Conservation (phyloP, 2,113 vertebrate genomes). For the cat (Felis catus) region DNA sequence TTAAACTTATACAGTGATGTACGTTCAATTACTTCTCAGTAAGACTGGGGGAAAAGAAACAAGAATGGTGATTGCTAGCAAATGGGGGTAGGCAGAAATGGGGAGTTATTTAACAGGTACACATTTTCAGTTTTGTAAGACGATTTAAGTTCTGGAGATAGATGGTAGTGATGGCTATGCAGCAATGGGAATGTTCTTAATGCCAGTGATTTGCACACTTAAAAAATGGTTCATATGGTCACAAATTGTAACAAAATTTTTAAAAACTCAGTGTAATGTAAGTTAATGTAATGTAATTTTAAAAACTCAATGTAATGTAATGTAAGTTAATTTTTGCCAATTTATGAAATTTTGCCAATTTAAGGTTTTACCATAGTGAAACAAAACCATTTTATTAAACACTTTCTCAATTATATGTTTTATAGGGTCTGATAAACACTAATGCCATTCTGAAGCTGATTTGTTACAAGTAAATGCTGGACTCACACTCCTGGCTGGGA, state of each 20-base stretch:
- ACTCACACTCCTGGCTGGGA: not conserved
- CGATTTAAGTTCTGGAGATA: not conserved
- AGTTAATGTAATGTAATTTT: not conserved
- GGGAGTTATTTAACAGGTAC: not conserved
- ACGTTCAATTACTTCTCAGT: not conserved
- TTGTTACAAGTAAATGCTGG: conserved; percentile 23
- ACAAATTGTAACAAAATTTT: not conserved
- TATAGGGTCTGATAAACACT: not conserved
- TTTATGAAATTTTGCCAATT: not conserved
- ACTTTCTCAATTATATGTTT: not conserved
- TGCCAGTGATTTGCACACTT: not conserved
- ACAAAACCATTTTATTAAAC: not conserved
- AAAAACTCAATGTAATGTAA: not conserved
- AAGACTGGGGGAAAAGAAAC: not conserved
- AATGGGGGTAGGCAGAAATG: not conserved
- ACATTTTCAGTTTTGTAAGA: not conserved
- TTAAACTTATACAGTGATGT: not conserved
- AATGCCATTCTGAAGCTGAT: not conserved
- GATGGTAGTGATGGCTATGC: not conserved
- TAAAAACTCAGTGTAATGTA: not conserved
- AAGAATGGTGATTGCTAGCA: not conserved
- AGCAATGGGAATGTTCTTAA: not conserved
- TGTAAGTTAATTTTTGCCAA: not conserved
- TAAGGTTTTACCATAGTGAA: not conserved
- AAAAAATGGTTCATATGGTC: not conserved